phyloP scores from a whole-genome alignment of 2,113 vertebrate genomes.

The Picathartes gymnocephalus region DNA sequence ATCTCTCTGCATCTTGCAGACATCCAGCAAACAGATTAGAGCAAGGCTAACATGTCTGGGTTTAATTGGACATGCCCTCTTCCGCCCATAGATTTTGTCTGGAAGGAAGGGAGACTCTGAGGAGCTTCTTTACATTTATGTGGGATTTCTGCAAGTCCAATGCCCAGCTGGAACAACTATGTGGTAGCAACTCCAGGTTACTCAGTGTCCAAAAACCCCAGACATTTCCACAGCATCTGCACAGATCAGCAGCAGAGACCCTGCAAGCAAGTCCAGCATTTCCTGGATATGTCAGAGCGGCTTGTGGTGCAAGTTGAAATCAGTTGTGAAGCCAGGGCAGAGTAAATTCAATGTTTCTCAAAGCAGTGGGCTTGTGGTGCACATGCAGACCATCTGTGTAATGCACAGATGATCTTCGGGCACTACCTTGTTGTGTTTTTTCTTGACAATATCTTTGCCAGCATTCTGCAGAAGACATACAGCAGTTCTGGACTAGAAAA shows the following conservation, averaged over 20 bases:
- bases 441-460: neutral
- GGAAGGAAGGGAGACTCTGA: neutral
- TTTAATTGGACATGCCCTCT: slow-evolving; percentile 14
- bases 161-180: neutral
- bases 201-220: neutral
- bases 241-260: neutral
- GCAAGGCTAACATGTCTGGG: neutral
- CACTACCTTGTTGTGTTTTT: neutral
- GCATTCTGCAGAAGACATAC: neutral
- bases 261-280: neutral
- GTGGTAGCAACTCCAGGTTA: neutral
- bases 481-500: neutral
- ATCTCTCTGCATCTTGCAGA: slow-evolving; percentile 24
- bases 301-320: neutral
- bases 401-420: neutral
- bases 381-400: neutral
- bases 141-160: neutral
- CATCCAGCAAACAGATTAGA: slow-evolving; percentile 15
- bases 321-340: neutral
- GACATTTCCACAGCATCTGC: neutral
- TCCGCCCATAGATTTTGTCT: slow-evolving; percentile 31
- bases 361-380: neutral
- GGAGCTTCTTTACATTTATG: neutral
- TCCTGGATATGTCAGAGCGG: neutral
- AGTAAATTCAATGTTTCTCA: neutral